Evolutionary conservation across 1,140 invertebrate species (phyloP).

Genomic region (Drosophila kanapiae): DNA sequence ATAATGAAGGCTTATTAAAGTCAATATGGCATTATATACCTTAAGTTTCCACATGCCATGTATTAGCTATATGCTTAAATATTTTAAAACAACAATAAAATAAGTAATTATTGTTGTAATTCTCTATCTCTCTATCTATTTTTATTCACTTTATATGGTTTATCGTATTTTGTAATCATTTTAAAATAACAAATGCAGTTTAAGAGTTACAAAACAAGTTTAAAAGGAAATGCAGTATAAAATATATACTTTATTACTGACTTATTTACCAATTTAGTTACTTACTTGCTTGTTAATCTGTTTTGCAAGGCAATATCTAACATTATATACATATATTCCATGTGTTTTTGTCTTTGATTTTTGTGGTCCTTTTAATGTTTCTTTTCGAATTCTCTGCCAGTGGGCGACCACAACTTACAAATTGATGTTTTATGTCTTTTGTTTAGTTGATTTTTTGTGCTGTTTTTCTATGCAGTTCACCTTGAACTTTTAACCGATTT

Average conservation of each 20-base stretch:
- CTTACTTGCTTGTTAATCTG: not conserved
- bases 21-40: too few relatives aligned
- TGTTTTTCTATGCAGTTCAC: conserved; percentile 1
- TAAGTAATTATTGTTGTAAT: too few relatives aligned
- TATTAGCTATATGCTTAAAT: too few relatives aligned
- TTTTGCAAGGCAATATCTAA: not conserved
- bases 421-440: not conserved
- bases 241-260: not conserved
- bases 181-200: too few relatives aligned
- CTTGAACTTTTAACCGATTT: conserved; percentile 15
- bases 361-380: conserved; percentile 1
- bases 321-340: not conserved
- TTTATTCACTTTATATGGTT: too few relatives aligned
- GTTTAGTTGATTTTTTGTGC: not conserved
- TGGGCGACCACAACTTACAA: conserved; percentile 8
- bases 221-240: not conserved
- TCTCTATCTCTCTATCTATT: too few relatives aligned
- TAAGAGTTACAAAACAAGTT: too few relatives aligned
- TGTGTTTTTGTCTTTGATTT: not conserved
- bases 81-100: too few relatives aligned
- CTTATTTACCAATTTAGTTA: not conserved
- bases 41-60: too few relatives aligned
- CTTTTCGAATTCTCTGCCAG: not conserved
- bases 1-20: not conserved
- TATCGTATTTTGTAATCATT: too few relatives aligned